Conservation (phyloP, 2,888 invertebrate species). For the Lathronympha strigana region DNA sequence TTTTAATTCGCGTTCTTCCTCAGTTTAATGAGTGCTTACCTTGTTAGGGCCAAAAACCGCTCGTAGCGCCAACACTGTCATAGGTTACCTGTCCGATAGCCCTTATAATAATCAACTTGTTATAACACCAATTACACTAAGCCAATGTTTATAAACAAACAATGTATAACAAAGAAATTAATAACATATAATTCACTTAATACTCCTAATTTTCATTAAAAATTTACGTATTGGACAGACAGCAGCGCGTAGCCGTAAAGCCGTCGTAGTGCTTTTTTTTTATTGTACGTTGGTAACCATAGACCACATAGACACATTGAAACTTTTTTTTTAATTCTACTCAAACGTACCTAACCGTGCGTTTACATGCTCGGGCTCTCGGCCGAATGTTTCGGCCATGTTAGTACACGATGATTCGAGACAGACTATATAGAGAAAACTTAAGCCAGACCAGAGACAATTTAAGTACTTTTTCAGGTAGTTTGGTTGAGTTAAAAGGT, state of each 20-base stretch:
- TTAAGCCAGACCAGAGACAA: too few species aligned
- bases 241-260: constrained; percentile 7
- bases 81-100: constrained; percentile 31
- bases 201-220: neutral
- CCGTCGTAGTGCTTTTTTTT: constrained; percentile 18
- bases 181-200: constrained; percentile 10
- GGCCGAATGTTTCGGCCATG: too few species aligned
- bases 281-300: neutral
- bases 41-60: constrained; percentile 23
- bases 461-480: too few species aligned
- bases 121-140: constrained; percentile 6
- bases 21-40: constrained; percentile 12
- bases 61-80: constrained; percentile 34
- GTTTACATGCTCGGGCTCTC: too few species aligned
- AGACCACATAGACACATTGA: neutral
- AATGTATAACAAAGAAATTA: constrained; percentile 3
- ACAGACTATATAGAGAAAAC: too few species aligned
- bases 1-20: constrained; percentile 1
- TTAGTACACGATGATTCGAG: too few species aligned
- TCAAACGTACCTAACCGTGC: constrained; percentile 24
- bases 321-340: constrained; percentile 14
- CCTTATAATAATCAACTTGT: constrained; percentile 19
- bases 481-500: too few species aligned
- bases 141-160: neutral
- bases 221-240: neutral